phyloP scores from a whole-genome alignment of 2,797 vertebrate genomes.

The Cyprinodon diabolis region DNA sequence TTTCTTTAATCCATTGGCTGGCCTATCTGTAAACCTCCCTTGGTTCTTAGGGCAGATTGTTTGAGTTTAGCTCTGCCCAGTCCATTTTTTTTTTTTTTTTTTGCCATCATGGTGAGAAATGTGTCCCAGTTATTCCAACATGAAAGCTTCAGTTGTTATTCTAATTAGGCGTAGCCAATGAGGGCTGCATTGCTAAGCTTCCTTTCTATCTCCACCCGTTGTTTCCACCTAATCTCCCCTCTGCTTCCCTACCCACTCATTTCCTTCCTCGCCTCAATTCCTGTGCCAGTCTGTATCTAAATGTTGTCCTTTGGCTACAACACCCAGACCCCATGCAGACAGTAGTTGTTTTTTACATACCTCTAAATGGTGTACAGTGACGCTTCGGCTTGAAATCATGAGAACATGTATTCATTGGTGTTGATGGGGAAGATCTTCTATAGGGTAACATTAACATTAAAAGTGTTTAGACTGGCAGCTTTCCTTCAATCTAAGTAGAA shows the following conservation, averaged over 20 bases:
- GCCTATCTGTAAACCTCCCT: constrained; percentile 24
- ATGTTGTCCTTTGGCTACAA: constrained; percentile 35
- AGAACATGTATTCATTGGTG: too few species aligned
- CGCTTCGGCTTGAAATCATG: too few species aligned
- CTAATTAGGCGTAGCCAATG: constrained; percentile 72
- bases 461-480: too few species aligned
- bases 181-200: constrained; percentile 55
- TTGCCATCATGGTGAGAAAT: constrained; percentile 70
- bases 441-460: too few species aligned
- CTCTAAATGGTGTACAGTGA: too few species aligned
- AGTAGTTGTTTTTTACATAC: constrained; percentile 5
- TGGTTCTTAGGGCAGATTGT: constrained; percentile 30
- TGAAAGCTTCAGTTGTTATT: constrained; percentile 76
- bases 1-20: constrained; percentile 28
- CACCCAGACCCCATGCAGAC: constrained; percentile 50
- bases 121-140: constrained; percentile 66
- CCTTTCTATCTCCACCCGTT: constrained; percentile 45
- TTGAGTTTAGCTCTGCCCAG: constrained; percentile 28
- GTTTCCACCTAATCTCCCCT: constrained; percentile 36
- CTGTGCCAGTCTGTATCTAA: constrained; percentile 51
- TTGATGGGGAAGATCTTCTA: too few species aligned
- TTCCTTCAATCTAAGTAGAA: too few species aligned
- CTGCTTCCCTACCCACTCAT: constrained; percentile 30
- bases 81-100: constrained; percentile 19
- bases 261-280: constrained; percentile 49